Evolutionary conservation across 2,888 invertebrate genomes (phyloP), one percentile per base, ranked within the genome.

Genomic region (Mesorhabditis spiculigera): DNA sequence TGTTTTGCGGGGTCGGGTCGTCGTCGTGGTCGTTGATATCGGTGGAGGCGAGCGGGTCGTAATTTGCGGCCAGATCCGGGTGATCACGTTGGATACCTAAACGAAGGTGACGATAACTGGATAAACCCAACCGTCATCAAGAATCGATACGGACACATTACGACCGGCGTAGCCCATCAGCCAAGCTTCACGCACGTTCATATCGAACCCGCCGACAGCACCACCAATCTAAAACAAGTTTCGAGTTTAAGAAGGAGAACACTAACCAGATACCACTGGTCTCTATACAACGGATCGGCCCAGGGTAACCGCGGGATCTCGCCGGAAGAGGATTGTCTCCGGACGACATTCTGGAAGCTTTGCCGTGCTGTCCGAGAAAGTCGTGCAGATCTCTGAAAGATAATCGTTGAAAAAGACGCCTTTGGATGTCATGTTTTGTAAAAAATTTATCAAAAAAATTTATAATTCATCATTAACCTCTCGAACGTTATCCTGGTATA

Each of bases 181-280:
- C 97, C 97, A 97, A 4, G 95, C 96, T n/a, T 93, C 92, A 1
- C 91, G 91, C 74, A 97, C 91, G 87, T 96, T 96, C 96, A 97
- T 96, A 87, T 97, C 97, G 84, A 92, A 91, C 10, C 94, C 94
- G 87, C 94, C 94, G 87, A 93, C 93, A 69, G 94, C 95, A 78
- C 95, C 94, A 45, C 93, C 93, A 86, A 94, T 93, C 94, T 95
- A n/a, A 66, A 45, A 4, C 28, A 42, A 5, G 73, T 42, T 68
- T 73, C 44, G 73, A 41, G 44, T 42, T 5, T 68, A 44, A 43
- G 10, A 62, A 6, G 43, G 6, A 65, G 68, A 45, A 4, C 8
- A 72, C 81, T 73, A 63, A 86, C 85, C 80, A 86, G 72, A 72
- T 87, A 86, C 86, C 86, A 86, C 75, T 87, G 86, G 65, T 86